Conservation (phyloP, 2,888 invertebrate species). For the Pollenia labialis region DNA sequence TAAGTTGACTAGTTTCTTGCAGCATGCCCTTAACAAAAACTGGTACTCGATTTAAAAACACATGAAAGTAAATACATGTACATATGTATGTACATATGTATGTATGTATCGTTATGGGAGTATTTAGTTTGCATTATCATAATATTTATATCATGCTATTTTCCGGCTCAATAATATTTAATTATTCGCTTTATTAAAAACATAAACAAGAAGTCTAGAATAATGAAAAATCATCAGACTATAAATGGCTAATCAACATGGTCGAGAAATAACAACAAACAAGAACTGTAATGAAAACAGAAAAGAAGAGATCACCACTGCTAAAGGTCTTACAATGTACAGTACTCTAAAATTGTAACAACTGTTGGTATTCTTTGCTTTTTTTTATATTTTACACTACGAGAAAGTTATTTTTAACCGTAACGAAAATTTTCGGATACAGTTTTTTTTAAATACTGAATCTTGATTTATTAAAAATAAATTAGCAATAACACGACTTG, state of each 20-base stretch:
- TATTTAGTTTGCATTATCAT: background rate
- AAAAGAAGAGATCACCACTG: slow-evolving; percentile 7
- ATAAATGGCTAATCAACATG: slow-evolving; percentile 61
- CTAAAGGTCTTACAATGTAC: slow-evolving; percentile 24
- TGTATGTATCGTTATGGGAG: background rate
- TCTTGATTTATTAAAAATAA: no score
- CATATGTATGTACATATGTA: background rate
- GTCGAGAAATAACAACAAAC: slow-evolving; percentile 34
- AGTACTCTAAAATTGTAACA: background rate
- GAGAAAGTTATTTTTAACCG: background rate
- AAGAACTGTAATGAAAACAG: slow-evolving; percentile 19
- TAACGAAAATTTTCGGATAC: background rate
- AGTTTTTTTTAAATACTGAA: background rate
- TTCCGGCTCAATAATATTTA: slow-evolving; percentile 69
- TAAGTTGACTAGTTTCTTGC: slow-evolving; percentile 3
- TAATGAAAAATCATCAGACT: slow-evolving; percentile 62
- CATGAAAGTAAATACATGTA: background rate
- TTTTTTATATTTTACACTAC: slow-evolving; percentile 16
- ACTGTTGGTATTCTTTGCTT: background rate
- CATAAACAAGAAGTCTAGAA: slow-evolving; percentile 1
- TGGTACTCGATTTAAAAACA: slow-evolving; percentile 16
- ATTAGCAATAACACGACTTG: no score
- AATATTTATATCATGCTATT: slow-evolving; percentile 57
- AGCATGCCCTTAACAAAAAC: slow-evolving; percentile 30
- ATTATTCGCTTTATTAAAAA: slow-evolving; percentile 60